Conservation (phyloP, 1,140 invertebrate species). For the Papilio xuthus region DNA sequence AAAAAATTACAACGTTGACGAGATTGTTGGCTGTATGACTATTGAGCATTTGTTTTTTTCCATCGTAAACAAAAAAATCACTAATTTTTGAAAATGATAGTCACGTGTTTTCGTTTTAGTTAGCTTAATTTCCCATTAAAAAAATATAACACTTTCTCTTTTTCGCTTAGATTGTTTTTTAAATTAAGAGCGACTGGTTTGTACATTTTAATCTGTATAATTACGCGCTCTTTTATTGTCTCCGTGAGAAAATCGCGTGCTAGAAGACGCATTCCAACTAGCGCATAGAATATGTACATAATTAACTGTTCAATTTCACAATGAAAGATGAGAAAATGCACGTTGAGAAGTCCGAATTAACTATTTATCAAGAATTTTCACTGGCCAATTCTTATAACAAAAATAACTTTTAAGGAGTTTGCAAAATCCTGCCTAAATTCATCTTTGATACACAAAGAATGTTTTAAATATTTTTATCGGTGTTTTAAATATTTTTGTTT, state of each 20-base stretch:
- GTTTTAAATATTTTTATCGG: no score
- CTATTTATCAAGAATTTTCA: neutral
- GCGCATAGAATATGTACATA: constrained; percentile 7
- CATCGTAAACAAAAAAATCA: neutral
- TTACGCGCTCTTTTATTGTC: constrained; percentile 33
- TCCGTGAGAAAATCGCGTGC: constrained; percentile 37
- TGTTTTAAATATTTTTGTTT: no score
- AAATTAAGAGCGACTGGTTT: neutral
- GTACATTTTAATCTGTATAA: constrained; percentile 28
- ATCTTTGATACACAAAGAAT: no score
- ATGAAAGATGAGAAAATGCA: constrained; percentile 28
- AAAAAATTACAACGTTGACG: neutral
- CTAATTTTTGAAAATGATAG: neutral
- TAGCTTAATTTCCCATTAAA: neutral
- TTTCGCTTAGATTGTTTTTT: neutral
- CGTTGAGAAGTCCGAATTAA: constrained; percentile 9
- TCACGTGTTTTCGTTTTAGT: neutral
- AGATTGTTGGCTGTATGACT: neutral
- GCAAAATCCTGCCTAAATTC: neutral
- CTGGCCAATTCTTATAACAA: neutral
- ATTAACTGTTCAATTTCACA: constrained; percentile 19
- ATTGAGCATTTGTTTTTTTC: neutral
- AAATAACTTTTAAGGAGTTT: neutral
- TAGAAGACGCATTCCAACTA: constrained; percentile 30
- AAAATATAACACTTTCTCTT: constrained; percentile 22